phyloP scores from a whole-genome alignment of 2,888 invertebrate species.

The Augochlorella aurata region DNA sequence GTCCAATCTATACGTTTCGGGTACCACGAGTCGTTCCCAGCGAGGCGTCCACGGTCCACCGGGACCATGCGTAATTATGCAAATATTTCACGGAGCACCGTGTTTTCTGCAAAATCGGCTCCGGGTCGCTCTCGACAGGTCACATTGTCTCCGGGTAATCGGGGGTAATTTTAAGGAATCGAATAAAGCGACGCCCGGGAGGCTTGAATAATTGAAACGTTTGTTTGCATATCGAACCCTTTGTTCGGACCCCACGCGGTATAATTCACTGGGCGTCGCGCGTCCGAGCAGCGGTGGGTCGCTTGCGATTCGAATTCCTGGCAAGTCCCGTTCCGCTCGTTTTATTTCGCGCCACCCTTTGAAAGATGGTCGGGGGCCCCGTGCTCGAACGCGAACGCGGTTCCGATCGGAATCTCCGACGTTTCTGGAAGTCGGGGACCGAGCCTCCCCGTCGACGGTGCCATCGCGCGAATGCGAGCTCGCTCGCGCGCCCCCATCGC shows the following conservation, averaged over 20 bases:
- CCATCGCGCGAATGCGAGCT: too few species aligned
- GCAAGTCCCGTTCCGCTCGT: slow-evolving; percentile 11
- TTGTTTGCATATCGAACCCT: slow-evolving; percentile 63
- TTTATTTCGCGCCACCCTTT: slow-evolving; percentile 51
- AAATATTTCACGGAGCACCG: slow-evolving; percentile 35
- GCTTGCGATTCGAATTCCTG: slow-evolving; percentile 55
- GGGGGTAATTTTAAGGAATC: slow-evolving; percentile 57
- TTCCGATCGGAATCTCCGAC: slow-evolving; percentile 55
- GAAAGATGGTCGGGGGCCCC: too few species aligned
- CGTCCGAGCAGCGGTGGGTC: slow-evolving; percentile 44
- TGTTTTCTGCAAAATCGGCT: slow-evolving; percentile 29
- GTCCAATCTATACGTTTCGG: too few species aligned
- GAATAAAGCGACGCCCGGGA: slow-evolving; percentile 49
- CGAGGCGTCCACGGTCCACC: neutral
- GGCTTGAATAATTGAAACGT: slow-evolving; percentile 66
- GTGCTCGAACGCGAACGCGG: neutral
- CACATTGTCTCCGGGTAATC: slow-evolving; percentile 52
- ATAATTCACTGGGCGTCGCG: slow-evolving; percentile 51
- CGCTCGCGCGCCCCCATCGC: slow-evolving; percentile 15
- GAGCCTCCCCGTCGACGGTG: slow-evolving; percentile 26
- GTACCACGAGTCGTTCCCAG: too few species aligned
- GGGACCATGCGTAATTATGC: slow-evolving; percentile 42
- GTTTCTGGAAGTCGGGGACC: slow-evolving; percentile 55
- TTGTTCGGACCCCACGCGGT: slow-evolving; percentile 45
- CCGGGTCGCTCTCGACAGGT: slow-evolving; percentile 24